Evolutionary conservation across 2,888 invertebrate genomes (phyloP).

Genomic region (Microctonus aethiopoides): DNA sequence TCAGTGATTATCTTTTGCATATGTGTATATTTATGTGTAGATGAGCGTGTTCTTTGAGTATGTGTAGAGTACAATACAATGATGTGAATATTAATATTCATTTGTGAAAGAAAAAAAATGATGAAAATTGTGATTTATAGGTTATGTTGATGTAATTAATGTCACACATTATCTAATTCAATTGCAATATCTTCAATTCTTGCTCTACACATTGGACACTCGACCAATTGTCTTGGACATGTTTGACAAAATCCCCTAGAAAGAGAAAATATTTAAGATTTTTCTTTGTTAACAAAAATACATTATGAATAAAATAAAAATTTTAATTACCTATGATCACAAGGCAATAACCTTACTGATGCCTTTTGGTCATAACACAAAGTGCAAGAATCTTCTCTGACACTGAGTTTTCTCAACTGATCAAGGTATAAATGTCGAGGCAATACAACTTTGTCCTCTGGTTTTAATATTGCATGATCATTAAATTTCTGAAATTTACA

Average conservation of each 20-base stretch:
- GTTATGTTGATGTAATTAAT: constrained; percentile 44
- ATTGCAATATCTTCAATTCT: constrained; percentile 70
- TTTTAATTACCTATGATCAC: constrained; percentile 79
- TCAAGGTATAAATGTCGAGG: constrained; percentile 85
- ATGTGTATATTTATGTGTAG: neutral
- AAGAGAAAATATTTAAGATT: too few relatives aligned
- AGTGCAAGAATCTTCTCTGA: constrained; percentile 86
- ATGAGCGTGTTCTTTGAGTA: neutral
- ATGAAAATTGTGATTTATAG: constrained; percentile 18
- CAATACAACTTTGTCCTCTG: constrained; percentile 83
- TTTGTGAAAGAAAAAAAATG: neutral
- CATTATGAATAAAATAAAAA: neutral
- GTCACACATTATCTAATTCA: constrained; percentile 68
- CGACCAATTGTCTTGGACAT: constrained; percentile 81
- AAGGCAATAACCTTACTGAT: constrained; percentile 80
- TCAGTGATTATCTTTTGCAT: constrained; percentile 22
- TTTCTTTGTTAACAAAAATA: neutral
- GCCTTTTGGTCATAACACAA: constrained; percentile 87
- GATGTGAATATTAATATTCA: too few relatives aligned
- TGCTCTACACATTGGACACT: constrained; percentile 89
- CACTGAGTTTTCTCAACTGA: constrained; percentile 78
- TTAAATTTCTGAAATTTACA: constrained; percentile 80
- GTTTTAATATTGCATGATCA: constrained; percentile 78
- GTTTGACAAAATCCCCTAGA: constrained; percentile 85
- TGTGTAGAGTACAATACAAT: too few relatives aligned